phyloP scores from a whole-genome alignment of 2,888 invertebrate genomes.

The Leucoma salicis region DNA sequence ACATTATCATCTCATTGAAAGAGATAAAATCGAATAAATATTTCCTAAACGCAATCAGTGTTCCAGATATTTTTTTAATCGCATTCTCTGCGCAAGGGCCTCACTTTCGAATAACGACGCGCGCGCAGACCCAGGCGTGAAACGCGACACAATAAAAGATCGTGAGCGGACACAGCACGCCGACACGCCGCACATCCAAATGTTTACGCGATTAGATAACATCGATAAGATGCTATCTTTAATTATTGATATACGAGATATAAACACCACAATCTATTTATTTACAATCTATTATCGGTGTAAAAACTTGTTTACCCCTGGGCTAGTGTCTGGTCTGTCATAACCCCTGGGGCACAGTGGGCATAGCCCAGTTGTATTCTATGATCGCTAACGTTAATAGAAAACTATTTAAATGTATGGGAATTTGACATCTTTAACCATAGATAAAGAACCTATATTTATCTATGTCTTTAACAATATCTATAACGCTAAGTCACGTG shows the following conservation, averaged over 20 bases:
- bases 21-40: constrained; percentile 35
- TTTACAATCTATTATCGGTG: no score
- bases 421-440: no score
- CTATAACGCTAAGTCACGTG: no score
- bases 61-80: constrained; percentile 47
- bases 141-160: constrained; percentile 62
- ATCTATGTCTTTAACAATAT: no score
- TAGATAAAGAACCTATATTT: no score
- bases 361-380: no score
- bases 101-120: constrained; percentile 48
- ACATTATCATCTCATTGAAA: constrained; percentile 9
- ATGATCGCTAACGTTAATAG: no score
- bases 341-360: no score
- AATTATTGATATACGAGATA: constrained; percentile 49
- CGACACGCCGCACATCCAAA: constrained; percentile 57
- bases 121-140: constrained; percentile 51
- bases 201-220: constrained; percentile 68
- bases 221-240: constrained; percentile 52
- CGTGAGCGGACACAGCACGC: constrained; percentile 46
- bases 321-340: no score
- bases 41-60: constrained; percentile 45
- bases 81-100: constrained; percentile 48
- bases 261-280: no score
- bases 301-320: no score
- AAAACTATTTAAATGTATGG: no score